Evolutionary conservation across 2,113 vertebrate species (phyloP).

Genomic region (Corynorhinus townsendii): DNA sequence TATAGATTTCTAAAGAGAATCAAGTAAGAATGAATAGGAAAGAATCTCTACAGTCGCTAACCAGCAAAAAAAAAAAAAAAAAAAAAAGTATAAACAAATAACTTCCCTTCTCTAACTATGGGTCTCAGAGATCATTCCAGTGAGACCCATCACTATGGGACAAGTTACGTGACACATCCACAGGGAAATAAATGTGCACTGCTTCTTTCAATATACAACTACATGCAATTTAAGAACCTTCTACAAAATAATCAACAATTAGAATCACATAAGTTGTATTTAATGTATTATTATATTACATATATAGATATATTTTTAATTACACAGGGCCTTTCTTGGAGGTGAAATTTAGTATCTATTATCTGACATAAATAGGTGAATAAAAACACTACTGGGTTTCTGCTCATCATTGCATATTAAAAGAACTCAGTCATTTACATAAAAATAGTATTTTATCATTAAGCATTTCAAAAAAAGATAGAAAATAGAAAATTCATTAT

Average conservation of each 20-base stretch:
- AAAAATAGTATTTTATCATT: constrained; percentile 42
- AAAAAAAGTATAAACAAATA: constrained; percentile 17
- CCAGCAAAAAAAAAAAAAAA: background rate
- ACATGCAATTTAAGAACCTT: background rate
- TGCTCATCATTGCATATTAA: background rate
- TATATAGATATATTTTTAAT: background rate
- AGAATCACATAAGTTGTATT: background rate
- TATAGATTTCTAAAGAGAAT: background rate
- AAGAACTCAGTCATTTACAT: background rate
- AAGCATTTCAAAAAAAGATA: background rate
- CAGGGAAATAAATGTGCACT: background rate
- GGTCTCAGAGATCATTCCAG: background rate
- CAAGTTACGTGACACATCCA: background rate
- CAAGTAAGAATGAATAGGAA: constrained; percentile 30
- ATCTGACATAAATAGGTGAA: background rate
- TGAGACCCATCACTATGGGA: background rate
- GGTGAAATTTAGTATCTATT: constrained; percentile 8
- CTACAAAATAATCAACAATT: constrained; percentile 18
- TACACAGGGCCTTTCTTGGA: background rate
- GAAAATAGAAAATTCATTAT: constrained; percentile 15
- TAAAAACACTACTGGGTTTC: background rate
- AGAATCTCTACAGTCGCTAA: background rate
- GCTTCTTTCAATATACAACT: background rate
- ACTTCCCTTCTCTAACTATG: background rate
- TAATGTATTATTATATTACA: constrained; percentile 1